Conservation (phyloP, 1,140 invertebrate species). For the Sycobia sp. region DNA sequence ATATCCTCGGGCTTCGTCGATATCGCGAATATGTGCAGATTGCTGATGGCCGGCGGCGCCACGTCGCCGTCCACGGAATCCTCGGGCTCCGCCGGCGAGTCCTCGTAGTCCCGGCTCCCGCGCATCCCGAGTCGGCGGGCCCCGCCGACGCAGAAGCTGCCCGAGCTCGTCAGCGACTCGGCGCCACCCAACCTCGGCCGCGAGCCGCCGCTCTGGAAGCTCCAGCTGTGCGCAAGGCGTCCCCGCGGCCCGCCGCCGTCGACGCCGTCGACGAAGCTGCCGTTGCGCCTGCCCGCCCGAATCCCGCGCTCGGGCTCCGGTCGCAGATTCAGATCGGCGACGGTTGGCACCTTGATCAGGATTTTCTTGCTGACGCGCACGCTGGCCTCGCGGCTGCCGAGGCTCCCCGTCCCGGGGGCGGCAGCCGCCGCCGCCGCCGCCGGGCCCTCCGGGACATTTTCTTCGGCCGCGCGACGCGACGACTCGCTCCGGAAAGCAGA, state of each 20-base stretch:
- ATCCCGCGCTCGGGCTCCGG: too few relatives aligned
- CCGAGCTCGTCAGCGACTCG: too few relatives aligned
- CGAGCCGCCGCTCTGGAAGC: slow-evolving; percentile 40
- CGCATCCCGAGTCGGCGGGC: too few relatives aligned
- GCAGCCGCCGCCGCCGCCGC: too few relatives aligned
- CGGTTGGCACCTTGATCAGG: slow-evolving; percentile 9
- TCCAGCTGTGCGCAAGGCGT: slow-evolving; percentile 42
- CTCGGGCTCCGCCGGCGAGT: not conserved
- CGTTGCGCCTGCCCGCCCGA: too few relatives aligned
- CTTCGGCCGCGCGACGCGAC: too few relatives aligned
- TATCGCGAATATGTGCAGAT: slow-evolving; percentile 55
- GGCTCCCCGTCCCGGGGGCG: too few relatives aligned
- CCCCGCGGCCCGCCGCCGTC: too few relatives aligned
- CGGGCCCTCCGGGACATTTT: too few relatives aligned
- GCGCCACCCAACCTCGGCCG: too few relatives aligned
- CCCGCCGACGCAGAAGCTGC: too few relatives aligned
- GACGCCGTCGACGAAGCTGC: slow-evolving; percentile 35
- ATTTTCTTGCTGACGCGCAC: slow-evolving; percentile 30
- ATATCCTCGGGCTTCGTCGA: slow-evolving; percentile 52
- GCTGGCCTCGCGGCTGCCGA: slow-evolving; percentile 5
- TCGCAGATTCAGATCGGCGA: not conserved
- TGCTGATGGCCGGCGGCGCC: slow-evolving; percentile 50
- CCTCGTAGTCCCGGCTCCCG: too few relatives aligned
- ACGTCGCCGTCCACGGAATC: not conserved
- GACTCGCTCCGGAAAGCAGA: not conserved